These are phyloP conservation scores for Carassius auratus DNA, from an alignment of 2,113 vertebrate species.

Conservation along the genomic window DNA sequence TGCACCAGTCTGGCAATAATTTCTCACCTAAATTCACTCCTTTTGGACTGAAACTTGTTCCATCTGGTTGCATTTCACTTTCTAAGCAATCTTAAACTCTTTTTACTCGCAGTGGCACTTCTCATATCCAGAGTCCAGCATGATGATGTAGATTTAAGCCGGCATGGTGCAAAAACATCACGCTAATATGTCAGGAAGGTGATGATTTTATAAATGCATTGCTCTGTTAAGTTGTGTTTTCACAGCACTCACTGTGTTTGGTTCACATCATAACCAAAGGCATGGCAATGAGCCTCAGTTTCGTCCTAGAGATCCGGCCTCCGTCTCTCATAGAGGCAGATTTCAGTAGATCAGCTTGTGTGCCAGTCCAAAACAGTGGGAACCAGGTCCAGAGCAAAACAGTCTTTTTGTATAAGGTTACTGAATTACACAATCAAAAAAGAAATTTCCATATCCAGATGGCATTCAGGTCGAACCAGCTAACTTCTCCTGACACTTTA, in stretches of 20 bases:
- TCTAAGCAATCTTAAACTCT: constrained; percentile 33
- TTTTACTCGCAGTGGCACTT: background rate
- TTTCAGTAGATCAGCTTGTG: background rate
- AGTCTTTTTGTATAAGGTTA: constrained; percentile 17
- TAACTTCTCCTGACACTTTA: constrained; percentile 19
- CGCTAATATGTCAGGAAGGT: background rate
- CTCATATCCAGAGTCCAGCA: background rate
- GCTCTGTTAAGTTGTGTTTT: background rate
- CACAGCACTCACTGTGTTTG: background rate
- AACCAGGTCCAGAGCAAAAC: constrained; percentile 12
- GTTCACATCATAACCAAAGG: background rate
- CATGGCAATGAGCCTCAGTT: background rate
- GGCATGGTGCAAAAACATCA: background rate
- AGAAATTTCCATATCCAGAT: constrained; percentile 24
- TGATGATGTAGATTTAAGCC: constrained; percentile 10
- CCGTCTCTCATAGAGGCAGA: background rate
- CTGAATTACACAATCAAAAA: constrained; percentile 8
- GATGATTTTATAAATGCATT: background rate
- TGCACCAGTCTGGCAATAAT: constrained; percentile 42
- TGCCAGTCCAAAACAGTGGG: constrained; percentile 16
- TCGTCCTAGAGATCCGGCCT: background rate
- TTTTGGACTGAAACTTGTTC: constrained; percentile 33
- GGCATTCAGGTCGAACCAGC: background rate
- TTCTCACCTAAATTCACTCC: constrained; percentile 35
- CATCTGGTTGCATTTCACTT: constrained; percentile 37